Evolutionary conservation across 2,113 vertebrate species (phyloP).

Genomic region (Oreochromis tanganicae): DNA sequence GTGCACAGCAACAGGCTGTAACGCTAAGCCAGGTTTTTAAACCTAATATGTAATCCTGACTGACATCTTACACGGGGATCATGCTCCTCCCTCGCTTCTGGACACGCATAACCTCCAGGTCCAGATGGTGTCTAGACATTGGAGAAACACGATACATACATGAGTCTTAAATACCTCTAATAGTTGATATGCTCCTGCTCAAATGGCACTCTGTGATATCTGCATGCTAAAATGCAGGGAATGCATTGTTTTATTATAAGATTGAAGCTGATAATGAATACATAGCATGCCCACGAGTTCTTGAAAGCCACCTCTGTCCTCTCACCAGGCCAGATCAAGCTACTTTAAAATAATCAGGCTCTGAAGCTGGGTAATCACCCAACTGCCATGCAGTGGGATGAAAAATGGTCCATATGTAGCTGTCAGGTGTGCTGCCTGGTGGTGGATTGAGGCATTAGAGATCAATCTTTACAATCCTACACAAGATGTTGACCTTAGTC

Average conservation of each 20-base stretch:
- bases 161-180: conserved; percentile 3
- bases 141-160: conserved; percentile 19
- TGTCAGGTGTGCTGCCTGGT: conserved; percentile 22
- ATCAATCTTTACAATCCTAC: conserved; percentile 14
- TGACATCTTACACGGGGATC: neutral
- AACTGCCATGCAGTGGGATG: conserved; percentile 26
- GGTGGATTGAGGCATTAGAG: conserved; percentile 29
- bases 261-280: conserved; percentile 1
- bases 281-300: neutral
- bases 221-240: neutral
- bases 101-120: conserved; percentile 13
- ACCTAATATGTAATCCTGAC: neutral
- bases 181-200: conserved; percentile 10
- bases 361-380: conserved; percentile 47
- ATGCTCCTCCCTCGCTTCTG: neutral
- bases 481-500: conserved; percentile 10
- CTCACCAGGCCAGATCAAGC: conserved; percentile 11
- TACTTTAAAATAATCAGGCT: conserved; percentile 57
- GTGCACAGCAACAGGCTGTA: neutral
- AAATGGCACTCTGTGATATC: neutral
- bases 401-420: conserved; percentile 51
- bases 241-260: neutral
- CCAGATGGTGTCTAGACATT: conserved; percentile 65
- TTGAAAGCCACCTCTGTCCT: conserved; percentile 34
- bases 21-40: neutral